These are phyloP conservation scores for Malurus leucopterus DNA, from an alignment of 2,797 vertebrate species.

Conservation along the genomic window DNA sequence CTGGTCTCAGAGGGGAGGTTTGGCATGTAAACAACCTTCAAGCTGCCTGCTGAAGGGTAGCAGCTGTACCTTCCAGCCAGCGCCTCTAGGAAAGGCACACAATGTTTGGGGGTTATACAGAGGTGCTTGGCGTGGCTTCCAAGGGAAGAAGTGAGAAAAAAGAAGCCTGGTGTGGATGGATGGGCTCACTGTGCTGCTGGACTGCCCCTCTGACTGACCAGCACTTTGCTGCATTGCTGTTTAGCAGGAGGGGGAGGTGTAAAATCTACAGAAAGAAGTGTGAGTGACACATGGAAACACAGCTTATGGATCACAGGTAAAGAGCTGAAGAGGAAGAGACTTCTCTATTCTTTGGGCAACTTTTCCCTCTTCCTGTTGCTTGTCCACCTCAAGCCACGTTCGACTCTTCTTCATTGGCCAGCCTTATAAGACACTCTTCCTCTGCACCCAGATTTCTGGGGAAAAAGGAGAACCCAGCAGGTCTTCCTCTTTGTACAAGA, in stretches of 20 bases:
- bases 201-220: background rate
- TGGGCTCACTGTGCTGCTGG: background rate
- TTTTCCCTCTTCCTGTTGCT: background rate
- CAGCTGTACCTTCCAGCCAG: background rate
- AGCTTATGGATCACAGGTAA: background rate
- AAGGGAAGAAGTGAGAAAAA: background rate
- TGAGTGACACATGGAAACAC: background rate
- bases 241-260: background rate
- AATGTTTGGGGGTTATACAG: background rate
- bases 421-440: background rate
- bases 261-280: background rate
- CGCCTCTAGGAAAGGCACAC: rapidly evolving
- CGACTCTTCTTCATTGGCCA: background rate
- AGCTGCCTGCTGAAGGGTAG: background rate
- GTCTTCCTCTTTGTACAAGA: background rate
- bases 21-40: background rate
- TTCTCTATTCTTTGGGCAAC: background rate
- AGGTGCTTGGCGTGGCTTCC: background rate
- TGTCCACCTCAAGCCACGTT: background rate
- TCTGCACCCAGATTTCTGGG: background rate
- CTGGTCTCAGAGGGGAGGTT: background rate
- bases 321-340: background rate
- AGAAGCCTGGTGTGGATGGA: background rate
- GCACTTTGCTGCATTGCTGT: background rate
- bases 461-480: background rate